Percentiles rank a stretch among this genome's conserved stretches.
These are phyloP conservation scores for Siniperca chuatsi DNA, from an alignment of 2,113 vertebrate genomes.

Conservation along the genomic window DNA sequence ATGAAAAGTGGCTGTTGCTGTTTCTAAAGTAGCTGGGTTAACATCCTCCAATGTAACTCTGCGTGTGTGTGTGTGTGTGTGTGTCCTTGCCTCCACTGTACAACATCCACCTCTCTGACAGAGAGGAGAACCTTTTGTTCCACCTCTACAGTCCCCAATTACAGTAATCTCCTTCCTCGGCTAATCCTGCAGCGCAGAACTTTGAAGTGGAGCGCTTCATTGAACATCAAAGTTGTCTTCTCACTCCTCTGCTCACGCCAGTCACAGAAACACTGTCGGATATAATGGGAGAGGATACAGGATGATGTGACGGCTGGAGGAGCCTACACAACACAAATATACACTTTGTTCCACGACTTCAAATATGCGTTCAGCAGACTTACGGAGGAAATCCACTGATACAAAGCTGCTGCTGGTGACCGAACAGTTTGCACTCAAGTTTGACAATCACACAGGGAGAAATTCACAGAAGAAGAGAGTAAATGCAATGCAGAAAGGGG, in stretches of 20 bases:
- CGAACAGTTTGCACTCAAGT: background rate
- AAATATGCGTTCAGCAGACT: constrained; percentile 4
- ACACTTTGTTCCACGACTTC: constrained; percentile 15
- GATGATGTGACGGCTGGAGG: constrained; percentile 32
- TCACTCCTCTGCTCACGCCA: constrained; percentile 33
- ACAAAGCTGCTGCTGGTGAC: constrained; percentile 13
- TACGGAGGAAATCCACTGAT: constrained; percentile 24
- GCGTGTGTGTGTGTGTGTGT: constrained; percentile 21
- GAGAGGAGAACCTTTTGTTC: constrained; percentile 70
- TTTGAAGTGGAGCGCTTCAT: constrained; percentile 67
- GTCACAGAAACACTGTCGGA: constrained; percentile 37
- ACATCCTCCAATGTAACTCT: background rate
- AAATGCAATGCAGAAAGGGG: background rate
- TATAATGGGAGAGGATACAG: constrained; percentile 38
- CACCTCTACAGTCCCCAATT: constrained; percentile 71
- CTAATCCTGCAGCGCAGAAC: constrained; percentile 64
- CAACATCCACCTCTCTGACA: constrained; percentile 47
- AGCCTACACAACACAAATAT: constrained; percentile 30
- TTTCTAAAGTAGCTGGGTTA: constrained; percentile 13
- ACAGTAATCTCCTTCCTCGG: constrained; percentile 72
- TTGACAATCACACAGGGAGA: background rate
- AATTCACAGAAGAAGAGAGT: background rate
- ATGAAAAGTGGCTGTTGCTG: background rate
- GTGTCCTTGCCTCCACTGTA: constrained; percentile 30
- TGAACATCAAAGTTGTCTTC: constrained; percentile 73